phyloP scores from a whole-genome alignment of 2,797 vertebrate species.

The Pelochelys cantorii region DNA sequence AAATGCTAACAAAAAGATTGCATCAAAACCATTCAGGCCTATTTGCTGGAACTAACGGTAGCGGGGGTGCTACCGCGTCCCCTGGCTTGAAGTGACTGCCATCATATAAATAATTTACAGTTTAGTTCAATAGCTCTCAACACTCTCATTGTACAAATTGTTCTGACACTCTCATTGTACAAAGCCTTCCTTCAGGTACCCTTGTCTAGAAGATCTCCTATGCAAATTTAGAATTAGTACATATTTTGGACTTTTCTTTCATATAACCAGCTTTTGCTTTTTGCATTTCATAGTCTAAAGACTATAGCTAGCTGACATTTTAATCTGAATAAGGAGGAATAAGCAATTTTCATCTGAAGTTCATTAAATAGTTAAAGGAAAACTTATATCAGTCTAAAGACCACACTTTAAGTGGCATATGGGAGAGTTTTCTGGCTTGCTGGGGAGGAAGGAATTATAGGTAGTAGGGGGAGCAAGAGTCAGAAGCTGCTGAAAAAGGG shows the following conservation, averaged over 20 bases:
- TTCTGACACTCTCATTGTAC: no score
- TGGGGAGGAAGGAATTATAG: neutral
- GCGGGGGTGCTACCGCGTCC: no score
- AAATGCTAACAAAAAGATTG: conserved; percentile 60
- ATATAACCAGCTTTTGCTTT: conserved; percentile 45
- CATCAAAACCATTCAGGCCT: conserved; percentile 61
- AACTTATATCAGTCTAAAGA: neutral
- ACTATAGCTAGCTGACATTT: conserved; percentile 33
- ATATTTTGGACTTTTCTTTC: conserved; percentile 42
- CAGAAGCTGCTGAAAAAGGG: neutral
- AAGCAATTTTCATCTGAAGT: neutral
- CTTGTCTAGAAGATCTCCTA: conserved; percentile 57
- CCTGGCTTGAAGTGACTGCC: no score
- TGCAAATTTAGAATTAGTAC: conserved; percentile 57
- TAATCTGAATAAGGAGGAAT: conserved; percentile 19
- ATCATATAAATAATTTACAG: no score
- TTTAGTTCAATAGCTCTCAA: no score
- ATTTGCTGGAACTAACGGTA: no score
- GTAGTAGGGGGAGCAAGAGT: neutral
- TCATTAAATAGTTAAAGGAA: neutral
- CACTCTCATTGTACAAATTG: no score
- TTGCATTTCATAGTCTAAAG: conserved; percentile 41
- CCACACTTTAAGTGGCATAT: neutral
- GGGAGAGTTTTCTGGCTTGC: neutral
- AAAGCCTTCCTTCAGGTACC: conserved; percentile 67